These are phyloP conservation scores for Thereuonema tuberculata DNA, from an alignment of 1,140 invertebrate species.

Conservation along the genomic window DNA sequence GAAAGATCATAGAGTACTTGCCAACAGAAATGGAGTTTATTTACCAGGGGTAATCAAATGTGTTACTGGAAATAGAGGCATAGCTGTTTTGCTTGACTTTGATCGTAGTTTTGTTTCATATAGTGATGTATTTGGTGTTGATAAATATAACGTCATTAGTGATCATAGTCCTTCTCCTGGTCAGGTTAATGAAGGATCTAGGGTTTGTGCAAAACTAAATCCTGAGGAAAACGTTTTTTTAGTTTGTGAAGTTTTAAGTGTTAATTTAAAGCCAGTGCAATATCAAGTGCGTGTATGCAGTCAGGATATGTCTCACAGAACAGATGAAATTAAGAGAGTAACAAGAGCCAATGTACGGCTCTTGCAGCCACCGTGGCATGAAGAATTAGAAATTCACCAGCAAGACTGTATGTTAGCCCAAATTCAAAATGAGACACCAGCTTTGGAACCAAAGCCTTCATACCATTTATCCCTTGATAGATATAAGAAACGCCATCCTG, in stretches of 20 bases:
- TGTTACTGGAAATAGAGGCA: conserved; percentile 47
- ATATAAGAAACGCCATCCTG: conserved; percentile 31
- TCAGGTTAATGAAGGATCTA: conserved; percentile 50
- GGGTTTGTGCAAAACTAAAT: conserved; percentile 42
- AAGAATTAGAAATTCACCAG: conserved; percentile 62
- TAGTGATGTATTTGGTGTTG: conserved; percentile 46
- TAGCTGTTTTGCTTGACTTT: conserved; percentile 58
- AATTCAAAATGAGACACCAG: neutral
- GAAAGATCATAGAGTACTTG: conserved; percentile 76
- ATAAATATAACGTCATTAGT: conserved; percentile 76
- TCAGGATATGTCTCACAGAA: conserved; percentile 21
- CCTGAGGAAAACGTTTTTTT: conserved; percentile 53
- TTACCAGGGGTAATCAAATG: conserved; percentile 57
- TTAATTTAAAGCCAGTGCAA: conserved; percentile 51
- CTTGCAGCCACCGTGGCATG: conserved; percentile 83
- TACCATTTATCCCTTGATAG: neutral
- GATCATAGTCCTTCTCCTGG: conserved; percentile 77
- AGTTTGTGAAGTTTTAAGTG: conserved; percentile 58
- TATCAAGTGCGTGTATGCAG: conserved; percentile 58
- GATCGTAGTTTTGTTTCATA: conserved; percentile 44
- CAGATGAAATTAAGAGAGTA: conserved; percentile 41
- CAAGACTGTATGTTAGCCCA: neutral
- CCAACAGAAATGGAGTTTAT: conserved; percentile 64
- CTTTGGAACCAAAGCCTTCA: conserved; percentile 4
- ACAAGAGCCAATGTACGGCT: conserved; percentile 78